Conservation (phyloP, 2,888 invertebrate genomes). For the Acleris sparsana region DNA sequence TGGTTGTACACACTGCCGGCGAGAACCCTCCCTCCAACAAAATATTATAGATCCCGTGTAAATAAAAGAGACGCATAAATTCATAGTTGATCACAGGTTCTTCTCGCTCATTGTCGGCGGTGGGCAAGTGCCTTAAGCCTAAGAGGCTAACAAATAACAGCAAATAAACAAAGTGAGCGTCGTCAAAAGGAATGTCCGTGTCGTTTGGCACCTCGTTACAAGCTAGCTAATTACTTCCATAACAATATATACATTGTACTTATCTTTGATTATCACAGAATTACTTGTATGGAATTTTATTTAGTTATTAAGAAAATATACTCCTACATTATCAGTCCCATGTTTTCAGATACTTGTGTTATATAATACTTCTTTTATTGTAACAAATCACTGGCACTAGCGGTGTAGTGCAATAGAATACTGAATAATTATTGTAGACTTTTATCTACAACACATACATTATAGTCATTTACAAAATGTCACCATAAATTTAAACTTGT, state of each 20-base stretch:
- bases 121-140: background rate
- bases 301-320: constrained; percentile 25
- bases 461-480: background rate
- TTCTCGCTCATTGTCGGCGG: too few relatives aligned
- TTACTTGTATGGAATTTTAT: constrained; percentile 46
- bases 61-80: too few relatives aligned
- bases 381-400: background rate
- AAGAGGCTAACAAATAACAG: constrained; percentile 13
- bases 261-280: constrained; percentile 65
- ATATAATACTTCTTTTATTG: constrained; percentile 11
- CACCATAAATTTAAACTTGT: constrained; percentile 12
- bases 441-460: constrained; percentile 9
- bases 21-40: too few relatives aligned
- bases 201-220: constrained; percentile 38
- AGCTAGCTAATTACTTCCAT: constrained; percentile 45
- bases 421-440: background rate
- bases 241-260: constrained; percentile 44
- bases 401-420: background rate
- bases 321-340: constrained; percentile 15
- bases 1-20: too few relatives aligned
- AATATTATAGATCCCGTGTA: too few relatives aligned
- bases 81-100: too few relatives aligned
- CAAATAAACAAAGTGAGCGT: constrained; percentile 35
- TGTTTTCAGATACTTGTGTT: constrained; percentile 11
- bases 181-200: constrained; percentile 47